Base-by-base conservation (phyloP, 2,797 vertebrate genomes). In the Sorex maritimensis region DNA sequence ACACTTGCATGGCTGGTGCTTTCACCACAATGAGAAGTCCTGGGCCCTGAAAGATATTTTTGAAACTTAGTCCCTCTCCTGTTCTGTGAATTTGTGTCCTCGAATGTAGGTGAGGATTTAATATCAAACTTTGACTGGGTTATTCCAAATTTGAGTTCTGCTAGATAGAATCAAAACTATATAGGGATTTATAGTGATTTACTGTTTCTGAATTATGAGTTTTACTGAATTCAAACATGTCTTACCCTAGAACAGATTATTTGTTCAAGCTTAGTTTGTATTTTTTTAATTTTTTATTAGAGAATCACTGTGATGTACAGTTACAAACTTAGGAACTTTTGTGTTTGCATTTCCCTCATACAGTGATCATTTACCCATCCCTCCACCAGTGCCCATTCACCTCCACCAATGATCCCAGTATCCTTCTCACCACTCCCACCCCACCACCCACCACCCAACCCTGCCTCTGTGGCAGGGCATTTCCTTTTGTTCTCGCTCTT, bases 101-200 rank as follows among this genome's bases (percentile, higher is more conserved):
- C 21, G n/a, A 34, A 78, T 75, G 34, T 34, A 85, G 73, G 38
- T 87, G 52, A 78, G 85, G 77, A 63, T 78, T 74, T 65, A 55
- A 71, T 71, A 69, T 69, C 7, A 77, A 91, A 52, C n/a, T n/a
- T 83, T 61, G 77, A 65, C 24, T 24, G 58, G 49, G 21, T 34
- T 90, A 81, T 81, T 93, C 58, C 73, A 41, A 81, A 83, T 41
- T 83, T 61, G 55, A 88, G 24, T 80, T 80, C 23, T 11, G 30
- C 11, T 67, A 46, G 28, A 75, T 19, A 74, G 10, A 65, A 63
- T 74, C 81, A 73, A 69, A 81, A 15, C 58, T 81, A 49, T 19
- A 71, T 9, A 34, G 12, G 30, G 67, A 92, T 83, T 46, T 63
- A 55, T 52, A 52, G 8, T 24, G 77, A 65, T 61, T 75, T 61